These are phyloP conservation scores for Cheilosia urbana DNA, from an alignment of 2,888 invertebrate genomes.

Conservation along the genomic window DNA sequence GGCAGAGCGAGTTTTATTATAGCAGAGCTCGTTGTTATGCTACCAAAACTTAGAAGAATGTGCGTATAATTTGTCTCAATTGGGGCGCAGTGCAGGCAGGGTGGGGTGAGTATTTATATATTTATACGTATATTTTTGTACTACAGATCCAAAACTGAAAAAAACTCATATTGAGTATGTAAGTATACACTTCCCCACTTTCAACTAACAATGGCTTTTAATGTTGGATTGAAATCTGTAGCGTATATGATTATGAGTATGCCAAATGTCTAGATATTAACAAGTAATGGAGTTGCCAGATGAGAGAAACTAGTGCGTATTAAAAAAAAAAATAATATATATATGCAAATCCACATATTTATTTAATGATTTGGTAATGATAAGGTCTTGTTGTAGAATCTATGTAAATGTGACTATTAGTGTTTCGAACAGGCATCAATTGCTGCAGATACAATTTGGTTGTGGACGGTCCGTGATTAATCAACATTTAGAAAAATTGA, in stretches of 20 bases:
- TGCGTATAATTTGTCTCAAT: constrained; percentile 16
- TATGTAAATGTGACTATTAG: too few species aligned
- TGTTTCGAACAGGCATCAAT: too few species aligned
- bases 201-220: constrained; percentile 2
- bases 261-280: constrained; percentile 1
- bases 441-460: too few species aligned
- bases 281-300: constrained; percentile 22
- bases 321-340: neutral
- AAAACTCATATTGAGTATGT: neutral
- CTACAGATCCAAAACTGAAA: neutral
- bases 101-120: neutral
- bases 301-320: neutral
- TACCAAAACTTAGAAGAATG: constrained; percentile 33
- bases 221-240: neutral
- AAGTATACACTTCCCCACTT: neutral
- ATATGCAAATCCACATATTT: too few species aligned
- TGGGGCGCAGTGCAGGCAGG: neutral
- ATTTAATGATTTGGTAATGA: too few species aligned
- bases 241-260: neutral
- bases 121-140: neutral
- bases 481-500: too few species aligned
- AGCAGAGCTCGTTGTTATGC: neutral
- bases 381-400: too few species aligned
- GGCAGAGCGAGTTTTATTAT: neutral
- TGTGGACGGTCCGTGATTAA: too few species aligned